Evolutionary conservation across 2,113 vertebrate species (phyloP), one percentile per base, ranked within the genome.

Genomic region (Sorex araneus): DNA sequence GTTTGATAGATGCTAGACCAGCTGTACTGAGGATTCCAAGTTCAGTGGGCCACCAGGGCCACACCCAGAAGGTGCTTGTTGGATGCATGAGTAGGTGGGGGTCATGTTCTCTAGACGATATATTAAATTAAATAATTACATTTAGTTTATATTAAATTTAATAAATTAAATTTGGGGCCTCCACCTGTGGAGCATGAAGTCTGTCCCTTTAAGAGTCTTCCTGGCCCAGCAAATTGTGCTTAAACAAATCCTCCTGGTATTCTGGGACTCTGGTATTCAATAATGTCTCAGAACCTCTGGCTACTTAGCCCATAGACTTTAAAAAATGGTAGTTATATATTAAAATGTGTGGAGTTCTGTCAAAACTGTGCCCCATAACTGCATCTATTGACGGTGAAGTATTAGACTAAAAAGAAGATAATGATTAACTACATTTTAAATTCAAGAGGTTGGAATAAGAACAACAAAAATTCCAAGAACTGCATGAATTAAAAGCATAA

Each of bases 371-470:
- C 2, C 85, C 32, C 45, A 70, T 70, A 75, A 21, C 34, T 70
- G 21, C 11, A 36, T 32, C 25, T 43, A 11, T 69, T 28, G 57
- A 64, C 34, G 0, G 64, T 71, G 28, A 76, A 67, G 16, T 69
- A 76, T 30, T 77, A 92, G 10, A 67, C 21, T 19, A 5, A 30
- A 76, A 87, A 73, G 2, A 63, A 84, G 78, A 69, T 40, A 63
- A 83, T 60, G 69, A n/a, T 43, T 78, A 85, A 60, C 11, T 70
- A 81, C 89, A 81, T 9, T 79, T 67, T 70, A 45, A 88, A 40
- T 10, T 27, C 4, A 77, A 79, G 3, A 85, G 64, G n/a, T 66
- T 69, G 88, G 30, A 75, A 92, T 70, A 92, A 88, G 25, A 91
- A 54, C n/a, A 84, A 54, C 28, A 66, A 87, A 95, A 77, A 89